Evolutionary conservation across 2,797 vertebrate species (phyloP).

Genomic region (Diplodus puntazzo): DNA sequence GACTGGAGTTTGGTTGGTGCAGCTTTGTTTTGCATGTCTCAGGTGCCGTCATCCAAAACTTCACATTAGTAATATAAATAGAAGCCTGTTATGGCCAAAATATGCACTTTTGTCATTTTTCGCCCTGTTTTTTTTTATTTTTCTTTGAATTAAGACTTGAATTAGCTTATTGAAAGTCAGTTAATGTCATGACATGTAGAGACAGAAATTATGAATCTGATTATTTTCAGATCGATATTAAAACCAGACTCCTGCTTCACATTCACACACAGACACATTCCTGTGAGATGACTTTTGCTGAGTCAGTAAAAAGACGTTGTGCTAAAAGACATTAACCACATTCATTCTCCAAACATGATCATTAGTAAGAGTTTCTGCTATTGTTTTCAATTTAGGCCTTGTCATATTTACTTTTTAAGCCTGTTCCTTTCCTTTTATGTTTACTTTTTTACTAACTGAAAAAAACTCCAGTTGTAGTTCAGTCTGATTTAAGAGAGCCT

Average conservation of each 20-base stretch:
- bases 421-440: neutral
- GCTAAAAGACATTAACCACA: neutral
- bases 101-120: neutral
- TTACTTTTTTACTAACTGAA: neutral
- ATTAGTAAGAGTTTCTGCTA: neutral
- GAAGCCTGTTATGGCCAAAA: neutral
- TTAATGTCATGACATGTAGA: neutral
- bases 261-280: constrained; percentile 31
- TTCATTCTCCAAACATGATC: neutral
- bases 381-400: neutral
- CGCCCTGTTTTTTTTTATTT: neutral
- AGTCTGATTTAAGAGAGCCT: neutral
- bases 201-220: neutral
- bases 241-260: constrained; percentile 29
- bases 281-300: constrained; percentile 41
- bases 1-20: neutral
- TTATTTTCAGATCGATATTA: neutral
- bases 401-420: neutral
- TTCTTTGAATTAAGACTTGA: neutral
- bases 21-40: neutral
- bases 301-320: constrained; percentile 11
- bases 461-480: neutral
- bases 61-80: neutral
- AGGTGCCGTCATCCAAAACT: neutral
- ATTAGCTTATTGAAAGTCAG: neutral